Base-by-base conservation (phyloP, 2,888 invertebrate genomes). In the Taphrorychus bicolor region DNA sequence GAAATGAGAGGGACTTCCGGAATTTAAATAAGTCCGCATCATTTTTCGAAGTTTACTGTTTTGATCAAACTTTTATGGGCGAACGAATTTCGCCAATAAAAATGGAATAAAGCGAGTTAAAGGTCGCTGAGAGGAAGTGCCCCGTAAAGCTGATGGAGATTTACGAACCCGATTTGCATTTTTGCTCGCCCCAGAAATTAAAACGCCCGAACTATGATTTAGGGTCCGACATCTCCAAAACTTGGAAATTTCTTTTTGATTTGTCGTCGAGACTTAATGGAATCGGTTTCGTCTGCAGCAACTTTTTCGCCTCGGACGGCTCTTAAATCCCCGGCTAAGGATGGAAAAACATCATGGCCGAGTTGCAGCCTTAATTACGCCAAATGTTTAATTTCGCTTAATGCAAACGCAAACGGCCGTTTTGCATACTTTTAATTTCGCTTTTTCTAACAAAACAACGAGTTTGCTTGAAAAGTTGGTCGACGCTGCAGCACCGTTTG, bases 1-100 rank as follows among this genome's bases (percentile, higher is more conserved):
- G 63, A 59, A 68, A 63, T 51, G 48, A 48, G 51, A 53, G 41
- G 42, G 52, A 11, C 52, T 41, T 54, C 23, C 48, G 49, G 54
- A 63, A 68, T 63, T 68, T 68, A 68, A 62, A 68, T 59, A 63
- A 59, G 53, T 56, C 53, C 42, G 32, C 32, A 65, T 45, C 21
- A 58, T 58, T 58, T 58, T 58, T 58, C 19, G 41, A 18, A 7
- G 32, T 48, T 48, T 32, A 32, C 2, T 32, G 32, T 32, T 32
- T 3, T 32, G 32, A 32, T 32, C 32, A 32, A 32, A 32, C 9
- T 32, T 32, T 32, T 11, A 32, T 3, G 32, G 7, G 7, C 11
- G 32, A 32, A 32, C 11, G 32, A 7, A 11, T 3, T 11, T 32
- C 32, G 1, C 32, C 11, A 32, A 9, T 32, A 32, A 32, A 32